Evolutionary conservation across 2,888 invertebrate species (phyloP), one percentile per base, ranked within the genome.

Genomic region (Tromatobia lineatoria): DNA sequence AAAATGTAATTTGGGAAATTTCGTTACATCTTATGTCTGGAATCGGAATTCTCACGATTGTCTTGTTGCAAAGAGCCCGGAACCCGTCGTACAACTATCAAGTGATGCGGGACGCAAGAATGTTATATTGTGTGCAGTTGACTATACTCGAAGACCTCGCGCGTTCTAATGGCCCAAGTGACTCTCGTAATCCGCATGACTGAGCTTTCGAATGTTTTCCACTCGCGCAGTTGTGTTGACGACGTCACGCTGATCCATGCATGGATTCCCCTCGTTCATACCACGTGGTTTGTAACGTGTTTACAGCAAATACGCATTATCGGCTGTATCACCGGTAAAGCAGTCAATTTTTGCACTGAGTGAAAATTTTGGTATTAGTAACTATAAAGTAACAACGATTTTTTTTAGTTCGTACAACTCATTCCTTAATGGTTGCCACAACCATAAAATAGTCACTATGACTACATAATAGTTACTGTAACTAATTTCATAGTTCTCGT

Each of bases 131-230:
- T 69, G 69, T 67, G 70, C 79, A 18, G 20, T 52, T 13, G 25
- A 74, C 78, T 59, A 57, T 57, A 11, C 38, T 8, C n/a, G 66
- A 11, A 45, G 11, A 11, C 81, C 77, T 82, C 85, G 61, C 64
- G 42, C 42, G 79, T 86, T 86, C 86, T 84, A 87, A 87, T 83
- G 82, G 82, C 80, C 85, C 81, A 87, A 92, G 91, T 90, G 91
- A 92, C 91, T 91, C 92, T 93, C 88, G 85, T 89, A 78, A 79
- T 78, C 87, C 91, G 89, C 93, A 92, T 92, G 93, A 89, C 86
- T 89, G 91, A 88, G 80, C 87, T 82, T 87, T 90, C 88, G 85
- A 91, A 91, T 91, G 90, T 91, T 80, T 91, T 89, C 84, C 90
- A 91, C 91, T 92, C 88, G 82, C 77, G 25, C 81, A 34, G 71